A percentile compares a stretch with the other conserved stretches of the same genome.
Evolutionary conservation across 2,113 vertebrate genomes (phyloP).

Genomic region (Pachycephala philippinensis): DNA sequence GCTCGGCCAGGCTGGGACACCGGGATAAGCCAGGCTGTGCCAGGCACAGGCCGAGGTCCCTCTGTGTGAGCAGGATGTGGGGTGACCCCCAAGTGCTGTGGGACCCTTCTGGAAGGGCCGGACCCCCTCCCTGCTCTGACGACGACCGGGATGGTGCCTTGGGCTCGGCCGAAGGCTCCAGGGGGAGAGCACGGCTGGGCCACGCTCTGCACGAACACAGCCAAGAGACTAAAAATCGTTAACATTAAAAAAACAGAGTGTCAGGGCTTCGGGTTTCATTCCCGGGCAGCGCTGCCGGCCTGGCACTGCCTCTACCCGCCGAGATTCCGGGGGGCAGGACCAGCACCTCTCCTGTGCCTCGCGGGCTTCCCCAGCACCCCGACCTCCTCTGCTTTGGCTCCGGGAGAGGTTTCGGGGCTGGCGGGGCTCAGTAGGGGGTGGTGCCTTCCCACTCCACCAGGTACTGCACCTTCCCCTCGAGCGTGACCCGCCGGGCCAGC

Average conservation of each 20-base stretch:
- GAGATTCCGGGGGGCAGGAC: fast-evolving
- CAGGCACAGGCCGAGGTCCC: fast-evolving
- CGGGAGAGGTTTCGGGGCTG: background rate
- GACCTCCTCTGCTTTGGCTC: background rate
- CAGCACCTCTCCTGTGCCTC: background rate
- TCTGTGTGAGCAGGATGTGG: background rate
- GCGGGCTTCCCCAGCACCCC: background rate
- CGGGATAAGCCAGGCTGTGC: background rate
- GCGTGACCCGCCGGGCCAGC: constrained; percentile 86
- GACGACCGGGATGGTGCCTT: fast-evolving
- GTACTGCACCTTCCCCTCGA: constrained; percentile 92
- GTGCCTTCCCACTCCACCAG: constrained; percentile 95
- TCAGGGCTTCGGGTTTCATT: background rate
- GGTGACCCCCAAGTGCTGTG: background rate
- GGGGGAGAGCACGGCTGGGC: background rate
- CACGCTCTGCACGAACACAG: background rate
- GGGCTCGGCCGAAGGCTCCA: background rate
- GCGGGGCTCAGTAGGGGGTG: constrained; percentile 82
- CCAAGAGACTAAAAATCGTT: background rate
- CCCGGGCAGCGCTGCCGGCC: background rate
- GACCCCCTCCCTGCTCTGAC: background rate
- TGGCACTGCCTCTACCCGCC: background rate
- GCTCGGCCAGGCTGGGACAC: background rate
- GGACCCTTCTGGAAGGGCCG: background rate
- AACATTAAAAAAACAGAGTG: fast-evolving